Percentiles rank a stretch among this genome's conserved stretches.
These are phyloP conservation scores for Colletes gigas DNA, from an alignment of 1,140 invertebrate genomes.

Conservation along the genomic window DNA sequence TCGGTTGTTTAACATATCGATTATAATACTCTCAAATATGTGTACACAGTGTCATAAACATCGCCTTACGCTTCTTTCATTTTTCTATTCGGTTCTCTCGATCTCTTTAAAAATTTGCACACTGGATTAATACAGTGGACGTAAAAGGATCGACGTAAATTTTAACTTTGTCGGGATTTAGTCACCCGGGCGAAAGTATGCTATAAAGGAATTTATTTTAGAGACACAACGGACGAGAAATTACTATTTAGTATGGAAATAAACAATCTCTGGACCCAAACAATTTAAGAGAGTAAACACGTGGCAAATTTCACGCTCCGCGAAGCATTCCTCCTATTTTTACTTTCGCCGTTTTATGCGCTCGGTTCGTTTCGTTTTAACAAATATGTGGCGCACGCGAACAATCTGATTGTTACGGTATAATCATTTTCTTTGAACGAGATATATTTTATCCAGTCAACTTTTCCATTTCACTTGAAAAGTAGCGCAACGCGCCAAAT, in stretches of 20 bases:
- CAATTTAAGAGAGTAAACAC: background rate
- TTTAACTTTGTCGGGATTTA: background rate
- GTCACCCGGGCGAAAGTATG: background rate
- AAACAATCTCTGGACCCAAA: background rate
- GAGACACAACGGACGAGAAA: background rate
- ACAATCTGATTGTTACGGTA: no score
- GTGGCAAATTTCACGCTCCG: background rate
- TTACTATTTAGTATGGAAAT: background rate
- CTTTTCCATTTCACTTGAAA: no score
- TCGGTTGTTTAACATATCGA: no score
- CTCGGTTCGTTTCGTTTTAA: background rate
- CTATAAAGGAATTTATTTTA: background rate
- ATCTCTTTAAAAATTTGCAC: background rate
- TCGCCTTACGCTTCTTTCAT: no score
- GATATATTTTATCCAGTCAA: no score
- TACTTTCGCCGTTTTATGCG: background rate
- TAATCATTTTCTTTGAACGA: no score
- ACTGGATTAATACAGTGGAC: no score
- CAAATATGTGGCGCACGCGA: no score
- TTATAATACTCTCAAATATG: no score
- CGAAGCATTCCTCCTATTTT: background rate
- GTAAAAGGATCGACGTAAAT: background rate
- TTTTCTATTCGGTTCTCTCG: background rate
- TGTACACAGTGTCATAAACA: no score
- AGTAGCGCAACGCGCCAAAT: no score